Conservation (phyloP, 2,113 vertebrate genomes). For the Sarotherodon lohbergeri region DNA sequence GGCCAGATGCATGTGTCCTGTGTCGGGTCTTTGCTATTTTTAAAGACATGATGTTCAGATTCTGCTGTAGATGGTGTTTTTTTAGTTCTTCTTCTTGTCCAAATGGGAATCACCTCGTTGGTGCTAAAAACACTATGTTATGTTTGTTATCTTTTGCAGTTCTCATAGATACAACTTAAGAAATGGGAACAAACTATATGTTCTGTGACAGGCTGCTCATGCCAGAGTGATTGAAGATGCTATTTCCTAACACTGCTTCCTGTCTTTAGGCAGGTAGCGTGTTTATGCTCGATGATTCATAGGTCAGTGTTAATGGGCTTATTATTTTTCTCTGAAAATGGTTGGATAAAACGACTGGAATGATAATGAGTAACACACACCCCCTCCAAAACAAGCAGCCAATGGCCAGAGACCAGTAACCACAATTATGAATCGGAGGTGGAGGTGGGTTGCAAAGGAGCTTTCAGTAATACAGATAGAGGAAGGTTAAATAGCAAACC, state of each 20-base stretch:
- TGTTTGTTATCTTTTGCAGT: background rate
- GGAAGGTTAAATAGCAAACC: background rate
- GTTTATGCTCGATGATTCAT: background rate
- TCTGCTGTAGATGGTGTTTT: background rate
- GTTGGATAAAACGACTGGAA: rapidly evolving
- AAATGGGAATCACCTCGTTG: background rate
- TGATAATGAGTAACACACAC: background rate
- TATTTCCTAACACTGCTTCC: background rate
- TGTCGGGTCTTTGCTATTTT: background rate
- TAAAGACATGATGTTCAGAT: background rate
- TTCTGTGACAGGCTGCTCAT: background rate
- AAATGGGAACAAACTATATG: background rate
- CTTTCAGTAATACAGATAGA: background rate
- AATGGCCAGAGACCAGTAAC: background rate
- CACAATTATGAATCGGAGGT: background rate
- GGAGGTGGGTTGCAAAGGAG: background rate
- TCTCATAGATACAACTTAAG: background rate
- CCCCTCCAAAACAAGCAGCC: background rate
- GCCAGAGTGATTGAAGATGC: background rate
- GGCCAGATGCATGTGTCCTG: background rate
- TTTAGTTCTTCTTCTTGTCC: background rate
- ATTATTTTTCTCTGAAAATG: background rate
- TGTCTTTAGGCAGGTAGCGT: background rate
- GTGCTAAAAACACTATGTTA: background rate
- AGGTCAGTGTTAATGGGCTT: background rate